These are phyloP conservation scores for Caenorhabditis zanzibari DNA, from an alignment of 2,888 invertebrate genomes.

Conservation along the genomic window DNA sequence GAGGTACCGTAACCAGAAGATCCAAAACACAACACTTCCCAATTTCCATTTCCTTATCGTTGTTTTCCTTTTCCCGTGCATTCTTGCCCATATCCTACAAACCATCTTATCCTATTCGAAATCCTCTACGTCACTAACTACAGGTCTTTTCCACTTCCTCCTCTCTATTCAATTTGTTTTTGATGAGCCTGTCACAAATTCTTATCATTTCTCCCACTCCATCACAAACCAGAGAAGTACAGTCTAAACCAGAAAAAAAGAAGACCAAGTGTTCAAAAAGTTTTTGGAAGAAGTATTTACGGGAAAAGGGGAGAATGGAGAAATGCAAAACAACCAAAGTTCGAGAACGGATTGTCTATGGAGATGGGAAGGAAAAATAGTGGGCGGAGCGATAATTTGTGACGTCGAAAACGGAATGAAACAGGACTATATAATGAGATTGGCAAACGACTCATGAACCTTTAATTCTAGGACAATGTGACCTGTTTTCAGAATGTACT, in stretches of 20 bases:
- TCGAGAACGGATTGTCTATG: conserved; percentile 35
- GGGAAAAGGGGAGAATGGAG: neutral
- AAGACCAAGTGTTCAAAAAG: conserved; percentile 54
- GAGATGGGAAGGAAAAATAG: conserved; percentile 4
- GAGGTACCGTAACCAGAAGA: neutral
- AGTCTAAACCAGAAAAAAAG: neutral
- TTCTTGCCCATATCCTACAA: conserved; percentile 8
- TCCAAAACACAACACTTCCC: neutral
- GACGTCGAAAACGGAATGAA: conserved; percentile 37
- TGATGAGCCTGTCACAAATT: conserved; percentile 1
- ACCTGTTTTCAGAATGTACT: neutral
- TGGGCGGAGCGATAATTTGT: conserved; percentile 36
- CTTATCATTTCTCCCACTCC: conserved; percentile 1
- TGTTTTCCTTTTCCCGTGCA: conserved; percentile 15
- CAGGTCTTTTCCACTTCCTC: neutral
- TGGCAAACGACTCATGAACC: neutral
- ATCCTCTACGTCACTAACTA: conserved; percentile 23
- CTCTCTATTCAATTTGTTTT: neutral
- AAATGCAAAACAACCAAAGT: conserved; percentile 41
- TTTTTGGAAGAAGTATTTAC: conserved; percentile 1
- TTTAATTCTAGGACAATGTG: neutral
- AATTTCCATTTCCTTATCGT: neutral
- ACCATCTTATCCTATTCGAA: conserved; percentile 20
- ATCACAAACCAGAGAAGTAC: conserved; percentile 15
- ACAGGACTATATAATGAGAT: conserved; percentile 25